Evolutionary conservation across 1,140 invertebrate genomes (phyloP), one percentile per base, ranked within the genome.

Genomic region (Coenobita brevimanus): DNA sequence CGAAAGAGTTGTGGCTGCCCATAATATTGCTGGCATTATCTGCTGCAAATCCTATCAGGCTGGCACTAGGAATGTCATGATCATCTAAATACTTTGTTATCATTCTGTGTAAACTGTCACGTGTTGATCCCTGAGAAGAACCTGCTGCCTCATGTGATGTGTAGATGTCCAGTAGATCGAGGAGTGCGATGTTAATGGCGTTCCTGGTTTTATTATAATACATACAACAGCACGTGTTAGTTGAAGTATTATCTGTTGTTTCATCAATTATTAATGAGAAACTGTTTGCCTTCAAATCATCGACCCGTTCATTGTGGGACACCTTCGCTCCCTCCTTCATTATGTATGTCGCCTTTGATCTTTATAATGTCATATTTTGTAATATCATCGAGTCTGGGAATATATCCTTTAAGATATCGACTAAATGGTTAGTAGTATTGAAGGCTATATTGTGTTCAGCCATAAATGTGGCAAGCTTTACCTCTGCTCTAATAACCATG

Each of bases 231-330:
- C 38, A 21, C 17, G 24, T 10, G 4, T 79, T 54, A 46, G 1
- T n/a, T 43, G 75, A 50, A 79, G 8, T 57, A 13, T 50, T 54
- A 33, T 79, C 75, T 50, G 75, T 79, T 8, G 75, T 79, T 30
- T 79, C 75, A 36, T 79, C 75, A 54, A 79, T 79, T 50, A 79
- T 79, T n/a, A 79, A 17, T 27, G 43, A 79, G 50, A 54, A 79
- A 50, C 24, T 79, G 15, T 46, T n/a, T 50, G 6, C 13, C 33
- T 33, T 79, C n/a, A 54, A 8, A 8, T 21, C 30, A 50, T 69
- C 64, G 24, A 4, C 3, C 21, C 17, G 24, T 10, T 57, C 13
- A 13, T 50, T 3, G 1, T 50, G 46, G 13, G 6, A 6, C 6
- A 8, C 0, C 6, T 57, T 54, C 4, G 2, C 75, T 24, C 1